A percentile compares a stretch with the other conserved stretches of the same genome.
Conservation (phyloP, 30 jellyfish, hydroid and myxozoan species). For the Nemopilema nomurai region DNA sequence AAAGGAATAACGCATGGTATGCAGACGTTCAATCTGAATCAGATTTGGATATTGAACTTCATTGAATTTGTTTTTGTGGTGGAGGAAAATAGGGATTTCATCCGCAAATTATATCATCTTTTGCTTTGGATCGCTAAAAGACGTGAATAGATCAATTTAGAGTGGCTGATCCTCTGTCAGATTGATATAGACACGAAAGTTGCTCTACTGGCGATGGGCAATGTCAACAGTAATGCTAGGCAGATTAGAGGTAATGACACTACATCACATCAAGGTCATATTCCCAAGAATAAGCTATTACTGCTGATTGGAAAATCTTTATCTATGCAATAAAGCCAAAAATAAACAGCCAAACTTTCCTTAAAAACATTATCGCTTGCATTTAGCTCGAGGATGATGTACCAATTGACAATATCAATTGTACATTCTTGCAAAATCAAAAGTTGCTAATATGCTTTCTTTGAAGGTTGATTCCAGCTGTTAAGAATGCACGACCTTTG, state of each 20-base stretch:
- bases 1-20: conserved; percentile 7
- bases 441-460: too few species aligned
- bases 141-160: conserved; percentile 43
- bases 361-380: too few species aligned
- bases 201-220: not conserved
- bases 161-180: conserved; percentile 41
- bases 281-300: not conserved
- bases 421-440: too few species aligned
- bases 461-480: too few species aligned
- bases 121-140: conserved; percentile 38
- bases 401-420: too few species aligned
- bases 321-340: not conserved
- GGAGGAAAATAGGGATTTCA: conserved; percentile 10
- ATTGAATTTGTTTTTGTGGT: conserved; percentile 24
- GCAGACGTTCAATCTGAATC: conserved; percentile 34
- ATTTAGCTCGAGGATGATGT: too few species aligned
- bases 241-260: not conserved
- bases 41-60: conserved; percentile 31
- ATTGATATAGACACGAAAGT: not conserved
- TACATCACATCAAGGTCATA: not conserved
- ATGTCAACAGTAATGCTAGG: not conserved
- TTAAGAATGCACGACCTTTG: too few species aligned
- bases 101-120: conserved; percentile 36
- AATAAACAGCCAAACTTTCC: too few species aligned
- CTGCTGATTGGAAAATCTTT: not conserved